phyloP scores from a whole-genome alignment of 1,140 invertebrate species.

The Acromyrmex charruanus region DNA sequence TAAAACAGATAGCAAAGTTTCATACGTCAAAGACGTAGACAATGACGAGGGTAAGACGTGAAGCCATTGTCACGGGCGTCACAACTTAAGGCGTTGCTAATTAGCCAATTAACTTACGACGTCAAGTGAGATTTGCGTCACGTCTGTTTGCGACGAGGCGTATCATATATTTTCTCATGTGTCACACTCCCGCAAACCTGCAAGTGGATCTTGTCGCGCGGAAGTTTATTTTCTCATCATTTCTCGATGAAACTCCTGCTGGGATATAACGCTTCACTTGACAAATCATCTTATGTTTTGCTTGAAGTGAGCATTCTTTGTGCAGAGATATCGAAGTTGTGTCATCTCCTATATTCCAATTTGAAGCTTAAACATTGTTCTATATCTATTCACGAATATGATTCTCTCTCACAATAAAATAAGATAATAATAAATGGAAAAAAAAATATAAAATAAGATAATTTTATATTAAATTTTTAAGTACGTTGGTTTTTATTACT shows the following conservation, averaged over 20 bases:
- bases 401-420: neutral
- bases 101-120: conserved; percentile 59
- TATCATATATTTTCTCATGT: conserved; percentile 42
- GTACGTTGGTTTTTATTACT: neutral
- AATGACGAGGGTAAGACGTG: conserved; percentile 43
- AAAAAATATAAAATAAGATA: neutral
- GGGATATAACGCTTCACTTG: neutral
- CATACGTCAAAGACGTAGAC: conserved; percentile 39
- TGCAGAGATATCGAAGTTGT: neutral
- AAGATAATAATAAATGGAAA: too few relatives aligned
- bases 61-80: conserved; percentile 68
- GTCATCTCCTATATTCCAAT: neutral
- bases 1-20: conserved; percentile 20
- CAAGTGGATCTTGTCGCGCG: conserved; percentile 6
- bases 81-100: conserved; percentile 59
- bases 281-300: neutral
- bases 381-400: neutral
- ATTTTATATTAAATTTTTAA: neutral
- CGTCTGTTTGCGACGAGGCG: conserved; percentile 40
- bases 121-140: conserved; percentile 57
- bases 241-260: neutral
- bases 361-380: neutral
- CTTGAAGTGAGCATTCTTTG: neutral
- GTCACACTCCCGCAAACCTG: neutral
- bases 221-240: conserved; percentile 3